These are phyloP conservation scores for Scaptomyza tumidula DNA, from an alignment of 2,888 invertebrate species.

Conservation along the genomic window DNA sequence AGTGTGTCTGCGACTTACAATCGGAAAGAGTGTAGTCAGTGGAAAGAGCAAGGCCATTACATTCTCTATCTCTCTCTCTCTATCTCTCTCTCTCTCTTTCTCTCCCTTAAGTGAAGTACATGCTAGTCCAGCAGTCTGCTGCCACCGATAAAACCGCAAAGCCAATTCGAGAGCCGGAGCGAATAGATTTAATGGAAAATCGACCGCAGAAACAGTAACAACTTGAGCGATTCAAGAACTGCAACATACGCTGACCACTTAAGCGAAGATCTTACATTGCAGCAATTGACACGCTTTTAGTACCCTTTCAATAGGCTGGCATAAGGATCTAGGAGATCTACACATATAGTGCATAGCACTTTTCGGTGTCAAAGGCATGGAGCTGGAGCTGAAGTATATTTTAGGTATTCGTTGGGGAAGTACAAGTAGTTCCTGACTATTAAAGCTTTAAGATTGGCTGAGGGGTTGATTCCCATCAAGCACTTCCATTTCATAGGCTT, in stretches of 20 bases:
- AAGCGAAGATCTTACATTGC: slow-evolving; percentile 10
- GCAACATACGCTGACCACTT: slow-evolving; percentile 51
- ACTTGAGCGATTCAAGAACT: slow-evolving; percentile 71
- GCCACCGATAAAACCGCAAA: slow-evolving; percentile 65
- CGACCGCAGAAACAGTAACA: slow-evolving; percentile 77
- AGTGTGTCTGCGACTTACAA: slow-evolving; percentile 18
- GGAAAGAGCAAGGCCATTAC: slow-evolving; percentile 37
- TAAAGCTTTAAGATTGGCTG: background rate
- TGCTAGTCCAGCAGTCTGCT: slow-evolving; percentile 18
- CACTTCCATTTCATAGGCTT: background rate
- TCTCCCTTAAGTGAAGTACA: slow-evolving; percentile 20
- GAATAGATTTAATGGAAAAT: slow-evolving; percentile 79
- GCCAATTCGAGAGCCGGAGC: slow-evolving; percentile 69
- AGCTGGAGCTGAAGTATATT: slow-evolving; percentile 33
- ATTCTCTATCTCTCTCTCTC: no score
- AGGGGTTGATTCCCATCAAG: background rate
- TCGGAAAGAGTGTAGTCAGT: slow-evolving; percentile 21
- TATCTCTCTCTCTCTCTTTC: no score
- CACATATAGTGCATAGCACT: slow-evolving; percentile 1
- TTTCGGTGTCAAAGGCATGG: slow-evolving; percentile 31
- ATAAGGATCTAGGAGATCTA: slow-evolving; percentile 3
- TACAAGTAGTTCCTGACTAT: background rate
- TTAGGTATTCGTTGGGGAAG: slow-evolving; percentile 11
- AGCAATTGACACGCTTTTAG: slow-evolving; percentile 47
- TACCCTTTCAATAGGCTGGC: slow-evolving; percentile 8